Percentiles rank a stretch among this genome's conserved stretches.
Conservation (phyloP, 2,888 invertebrate species). For the Acleris emargana region DNA sequence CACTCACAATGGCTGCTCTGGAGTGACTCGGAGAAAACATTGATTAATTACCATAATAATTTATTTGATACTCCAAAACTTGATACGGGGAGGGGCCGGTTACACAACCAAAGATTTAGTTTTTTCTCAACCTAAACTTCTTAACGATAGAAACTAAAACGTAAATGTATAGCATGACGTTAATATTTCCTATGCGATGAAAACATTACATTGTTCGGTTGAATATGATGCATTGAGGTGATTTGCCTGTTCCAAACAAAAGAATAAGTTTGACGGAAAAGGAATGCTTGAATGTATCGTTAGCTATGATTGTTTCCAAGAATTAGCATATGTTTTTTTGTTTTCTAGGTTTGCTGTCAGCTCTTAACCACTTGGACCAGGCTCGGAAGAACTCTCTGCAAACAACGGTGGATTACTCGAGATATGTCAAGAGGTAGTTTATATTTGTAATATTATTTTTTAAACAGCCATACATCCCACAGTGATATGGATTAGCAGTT, state of each 20-base stretch:
- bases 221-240: conserved; percentile 78
- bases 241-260: conserved; percentile 80
- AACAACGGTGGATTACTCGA: conserved; percentile 92
- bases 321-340: conserved; percentile 62
- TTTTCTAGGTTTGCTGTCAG: conserved; percentile 75
- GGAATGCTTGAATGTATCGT: conserved; percentile 71
- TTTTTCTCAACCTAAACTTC: conserved; percentile 69
- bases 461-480: conserved; percentile 31
- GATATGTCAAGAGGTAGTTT: conserved; percentile 90
- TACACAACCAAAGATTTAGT: conserved; percentile 69
- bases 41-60: conserved; percentile 84
- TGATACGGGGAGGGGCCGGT: conserved; percentile 76
- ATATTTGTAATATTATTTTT: conserved; percentile 36
- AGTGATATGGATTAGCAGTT: conserved; percentile 26
- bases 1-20: conserved; percentile 75
- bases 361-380: conserved; percentile 78
- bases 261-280: conserved; percentile 77
- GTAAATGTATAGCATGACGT: conserved; percentile 62
- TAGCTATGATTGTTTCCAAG: conserved; percentile 69
- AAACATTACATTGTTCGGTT: conserved; percentile 76
- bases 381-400: conserved; percentile 84
- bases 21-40: conserved; percentile 83
- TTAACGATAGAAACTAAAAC: conserved; percentile 53
- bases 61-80: conserved; percentile 83
- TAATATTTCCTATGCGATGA: conserved; percentile 71